Conservation (phyloP, 2,888 invertebrate genomes). For the Acutogordius australiensis region DNA sequence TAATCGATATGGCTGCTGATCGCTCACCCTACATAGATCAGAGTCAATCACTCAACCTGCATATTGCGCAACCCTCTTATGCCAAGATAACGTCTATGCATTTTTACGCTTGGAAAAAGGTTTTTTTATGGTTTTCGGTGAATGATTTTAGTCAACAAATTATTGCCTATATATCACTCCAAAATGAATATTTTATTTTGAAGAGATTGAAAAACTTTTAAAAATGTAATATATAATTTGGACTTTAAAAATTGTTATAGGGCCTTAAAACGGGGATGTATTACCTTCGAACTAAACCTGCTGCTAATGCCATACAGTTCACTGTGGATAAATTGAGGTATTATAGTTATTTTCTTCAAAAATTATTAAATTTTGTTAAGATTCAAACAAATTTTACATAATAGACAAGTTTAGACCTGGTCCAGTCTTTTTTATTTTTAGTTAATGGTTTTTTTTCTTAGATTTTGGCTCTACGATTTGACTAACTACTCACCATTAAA, state of each 20-base stretch:
- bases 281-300: conserved; percentile 76
- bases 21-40: conserved; percentile 93
- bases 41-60: conserved; percentile 84
- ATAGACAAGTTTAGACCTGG: too few species aligned
- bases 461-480: too few species aligned
- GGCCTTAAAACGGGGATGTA: conserved; percentile 98
- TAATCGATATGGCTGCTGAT: conserved; percentile 85
- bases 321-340: conserved; percentile 85
- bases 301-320: conserved; percentile 79
- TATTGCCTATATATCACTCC: too few species aligned
- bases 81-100: conserved; percentile 86
- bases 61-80: conserved; percentile 71
- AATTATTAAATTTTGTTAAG: too few species aligned
- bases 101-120: conserved; percentile 77
- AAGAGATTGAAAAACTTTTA: not conserved
- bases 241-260: too few species aligned
- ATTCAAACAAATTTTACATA: too few species aligned
- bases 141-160: too few species aligned
- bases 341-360: too few species aligned
- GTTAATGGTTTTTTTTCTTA: too few species aligned
- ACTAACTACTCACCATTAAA: too few species aligned
- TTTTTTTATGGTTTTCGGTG: too few species aligned
- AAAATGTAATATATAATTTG: conserved; percentile 13
- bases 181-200: not conserved
- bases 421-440: too few species aligned